These are phyloP conservation scores for Prosopocoilus inquinatus DNA, from an alignment of 2,888 invertebrate species.

Conservation along the genomic window DNA sequence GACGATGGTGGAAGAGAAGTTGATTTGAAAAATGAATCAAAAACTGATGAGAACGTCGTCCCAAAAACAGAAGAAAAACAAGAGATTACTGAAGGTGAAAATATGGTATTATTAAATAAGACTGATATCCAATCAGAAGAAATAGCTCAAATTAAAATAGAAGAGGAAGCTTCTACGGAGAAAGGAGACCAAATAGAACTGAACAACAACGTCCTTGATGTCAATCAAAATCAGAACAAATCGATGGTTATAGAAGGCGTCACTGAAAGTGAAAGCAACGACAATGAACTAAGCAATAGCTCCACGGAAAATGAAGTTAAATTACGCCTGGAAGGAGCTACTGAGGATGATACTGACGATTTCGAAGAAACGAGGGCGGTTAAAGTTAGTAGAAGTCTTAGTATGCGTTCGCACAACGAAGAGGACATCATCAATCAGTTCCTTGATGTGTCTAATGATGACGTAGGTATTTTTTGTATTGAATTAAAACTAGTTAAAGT, in stretches of 20 bases:
- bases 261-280: constrained; percentile 18
- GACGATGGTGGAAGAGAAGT: neutral
- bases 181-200: neutral
- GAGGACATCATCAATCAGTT: constrained; percentile 40
- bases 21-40: neutral
- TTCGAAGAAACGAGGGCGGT: neutral
- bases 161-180: neutral
- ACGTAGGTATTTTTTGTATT: constrained; percentile 36
- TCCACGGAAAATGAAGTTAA: neutral
- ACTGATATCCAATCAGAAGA: neutral
- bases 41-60: too few relatives aligned
- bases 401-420: constrained; percentile 23
- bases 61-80: too few relatives aligned
- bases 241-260: constrained; percentile 12
- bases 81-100: neutral
- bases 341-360: constrained; percentile 18
- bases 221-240: too few relatives aligned
- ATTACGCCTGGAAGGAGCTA: constrained; percentile 15
- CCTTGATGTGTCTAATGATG: constrained; percentile 39
- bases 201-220: constrained; percentile 2
- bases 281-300: constrained; percentile 5
- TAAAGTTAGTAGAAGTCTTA: constrained; percentile 17
- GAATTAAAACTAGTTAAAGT: neutral
- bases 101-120: neutral
- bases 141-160: neutral